Percentiles rank a stretch among this genome's conserved stretches.
Conservation (phyloP, 2,113 vertebrate genomes). For the Apus apus region DNA sequence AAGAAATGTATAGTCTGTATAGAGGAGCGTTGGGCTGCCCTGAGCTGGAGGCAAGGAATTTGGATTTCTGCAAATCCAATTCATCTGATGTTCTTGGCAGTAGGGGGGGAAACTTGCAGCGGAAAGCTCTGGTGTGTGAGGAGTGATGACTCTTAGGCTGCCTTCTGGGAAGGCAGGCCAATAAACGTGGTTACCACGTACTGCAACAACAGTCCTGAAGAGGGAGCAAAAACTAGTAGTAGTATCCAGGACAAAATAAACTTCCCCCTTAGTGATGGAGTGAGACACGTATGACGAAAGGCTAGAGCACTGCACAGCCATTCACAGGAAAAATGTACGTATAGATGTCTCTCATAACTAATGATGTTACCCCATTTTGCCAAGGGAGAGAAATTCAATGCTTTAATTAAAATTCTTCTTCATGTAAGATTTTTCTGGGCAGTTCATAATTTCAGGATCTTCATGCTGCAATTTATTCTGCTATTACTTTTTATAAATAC, state of each 20-base stretch:
- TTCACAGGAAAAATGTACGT: not conserved
- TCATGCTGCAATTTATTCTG: not conserved
- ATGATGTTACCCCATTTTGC: not conserved
- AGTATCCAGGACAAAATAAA: not conserved
- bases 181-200: conserved; percentile 8
- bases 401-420: not conserved
- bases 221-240: not conserved
- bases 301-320: not conserved
- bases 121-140: conserved; percentile 20
- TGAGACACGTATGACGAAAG: not conserved
- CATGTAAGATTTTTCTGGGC: not conserved
- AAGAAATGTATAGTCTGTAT: conserved; percentile 40
- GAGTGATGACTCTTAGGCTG: conserved; percentile 52
- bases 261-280: not conserved
- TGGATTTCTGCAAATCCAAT: conserved; percentile 50
- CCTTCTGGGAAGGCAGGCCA: conserved; percentile 22
- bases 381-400: not conserved
- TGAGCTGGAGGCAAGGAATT: not conserved
- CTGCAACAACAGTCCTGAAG: conserved; percentile 29
- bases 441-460: not conserved
- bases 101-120: conserved; percentile 24
- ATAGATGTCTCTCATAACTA: not conserved
- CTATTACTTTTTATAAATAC: not conserved
- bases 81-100: conserved; percentile 61
- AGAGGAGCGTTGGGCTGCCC: not conserved